Evolutionary conservation across 1,140 invertebrate species (phyloP), one percentile per base, ranked within the genome.

Genomic region (Brachionus rotundiformis): DNA sequence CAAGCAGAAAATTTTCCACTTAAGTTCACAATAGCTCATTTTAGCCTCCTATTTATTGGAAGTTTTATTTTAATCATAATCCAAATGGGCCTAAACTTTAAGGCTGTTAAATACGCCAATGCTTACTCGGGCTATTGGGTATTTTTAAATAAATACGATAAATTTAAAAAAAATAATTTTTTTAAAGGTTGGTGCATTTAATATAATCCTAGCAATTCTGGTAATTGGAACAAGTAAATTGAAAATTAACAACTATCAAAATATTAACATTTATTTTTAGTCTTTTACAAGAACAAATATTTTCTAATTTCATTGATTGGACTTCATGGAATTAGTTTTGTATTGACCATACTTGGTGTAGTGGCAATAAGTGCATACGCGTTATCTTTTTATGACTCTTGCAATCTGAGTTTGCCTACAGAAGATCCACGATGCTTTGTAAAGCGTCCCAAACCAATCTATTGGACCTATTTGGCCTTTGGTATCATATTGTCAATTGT

Each of bases 81-180:
- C 16, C 68, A 73, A 73, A 73, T 73, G 68, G 68, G 68, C 13
- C 25, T 73, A 44, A 73, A 73, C 11, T 73, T 73, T n/a, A 73
- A 73, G 13, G 68, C 19, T 27, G 68, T 44, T 13, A 73, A 73
- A 23, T 73, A 73, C 29, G 16, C 68, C 1, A 73, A 23, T 73
- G 36, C 25, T 13, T 73, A 73, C 16, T 73, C 68, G 3, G 68
- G 68, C 4, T 73, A 73, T 44, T 73, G 68, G 68, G 65, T 71
- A 41, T 3, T 39, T 71, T 71, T 33, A 8, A 6, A 19, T 71
- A 6, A 0, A 2, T 16, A 10, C 1, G 47, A 19, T 54, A 63
- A 63, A 27, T 41, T 65, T 5, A 71, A 71, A 71, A 16, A 19
- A 36, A 25, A 19, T 23, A 16, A 39, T 16, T 71, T 33, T 71